A percentile compares a stretch with the other conserved stretches of the same genome.
phyloP scores from a whole-genome alignment of 2,113 vertebrate genomes.

The Epinephelus fuscoguttatus region DNA sequence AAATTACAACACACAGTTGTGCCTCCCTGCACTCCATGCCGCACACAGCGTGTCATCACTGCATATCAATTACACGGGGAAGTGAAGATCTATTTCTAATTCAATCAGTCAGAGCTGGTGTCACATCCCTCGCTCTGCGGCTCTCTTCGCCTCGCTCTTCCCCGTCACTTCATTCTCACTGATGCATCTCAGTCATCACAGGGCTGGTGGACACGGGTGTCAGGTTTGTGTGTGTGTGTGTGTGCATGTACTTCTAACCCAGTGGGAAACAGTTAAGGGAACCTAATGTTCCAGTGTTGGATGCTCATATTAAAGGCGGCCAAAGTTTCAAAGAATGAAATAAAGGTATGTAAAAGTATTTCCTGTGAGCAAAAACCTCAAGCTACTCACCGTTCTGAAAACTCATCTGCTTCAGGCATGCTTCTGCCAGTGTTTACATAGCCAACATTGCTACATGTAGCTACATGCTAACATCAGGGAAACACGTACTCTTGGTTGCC shows the following conservation, averaged over 20 bases:
- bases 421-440: too few species aligned
- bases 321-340: too few species aligned
- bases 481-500: too few species aligned
- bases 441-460: too few species aligned
- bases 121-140: constrained; percentile 62
- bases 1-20: constrained; percentile 44
- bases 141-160: constrained; percentile 15
- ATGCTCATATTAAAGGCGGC: too few species aligned
- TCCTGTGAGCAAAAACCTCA: too few species aligned
- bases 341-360: too few species aligned
- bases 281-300: too few species aligned
- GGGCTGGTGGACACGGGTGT: constrained; percentile 37
- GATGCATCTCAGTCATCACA: constrained; percentile 30
- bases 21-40: constrained; percentile 36
- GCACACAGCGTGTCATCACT: constrained; percentile 63
- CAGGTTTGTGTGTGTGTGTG: constrained; percentile 8
- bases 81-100: constrained; percentile 78
- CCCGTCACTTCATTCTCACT: constrained; percentile 43
- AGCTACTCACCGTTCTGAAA: too few species aligned
- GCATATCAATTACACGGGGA: constrained; percentile 78
- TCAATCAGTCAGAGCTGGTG: constrained; percentile 76
- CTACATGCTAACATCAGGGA: too few species aligned
- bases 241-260: not conserved
- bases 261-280: not conserved
- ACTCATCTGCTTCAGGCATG: too few species aligned